Percentiles rank a stretch among this genome's conserved stretches.
Evolutionary conservation across 2,888 invertebrate genomes (phyloP).

Genomic region (Sarcophaga rosellei): DNA sequence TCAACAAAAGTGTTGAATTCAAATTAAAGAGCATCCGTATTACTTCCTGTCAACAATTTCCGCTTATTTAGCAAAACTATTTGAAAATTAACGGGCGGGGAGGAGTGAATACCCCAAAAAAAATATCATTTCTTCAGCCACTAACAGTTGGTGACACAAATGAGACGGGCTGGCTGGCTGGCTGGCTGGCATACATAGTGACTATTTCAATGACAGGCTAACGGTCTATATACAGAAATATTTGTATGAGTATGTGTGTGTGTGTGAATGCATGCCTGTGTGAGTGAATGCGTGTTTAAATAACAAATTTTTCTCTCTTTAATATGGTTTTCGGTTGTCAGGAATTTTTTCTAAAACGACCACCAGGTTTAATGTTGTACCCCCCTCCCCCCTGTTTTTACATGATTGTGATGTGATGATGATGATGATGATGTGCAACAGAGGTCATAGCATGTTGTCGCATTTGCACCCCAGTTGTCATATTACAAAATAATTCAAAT

Average conservation of each 20-base stretch:
- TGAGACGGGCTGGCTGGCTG: too few relatives aligned
- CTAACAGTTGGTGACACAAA: too few relatives aligned
- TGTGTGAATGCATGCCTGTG: too few relatives aligned
- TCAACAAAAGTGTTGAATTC: conserved; percentile 71
- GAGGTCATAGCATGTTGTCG: conserved; percentile 3
- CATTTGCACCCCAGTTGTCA: conserved; percentile 31
- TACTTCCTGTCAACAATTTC: conserved; percentile 79
- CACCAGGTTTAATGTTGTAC: too few relatives aligned
- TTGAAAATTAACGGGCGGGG: conserved; percentile 19
- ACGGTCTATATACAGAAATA: too few relatives aligned
- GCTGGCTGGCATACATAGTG: too few relatives aligned
- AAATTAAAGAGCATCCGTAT: conserved; percentile 78
- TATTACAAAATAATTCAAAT: conserved; percentile 21
- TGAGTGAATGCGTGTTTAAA: too few relatives aligned
- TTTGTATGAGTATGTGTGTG: neutral
- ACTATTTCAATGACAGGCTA: too few relatives aligned
- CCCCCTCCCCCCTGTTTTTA: neutral
- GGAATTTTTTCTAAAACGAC: too few relatives aligned
- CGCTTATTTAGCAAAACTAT: conserved; percentile 73
- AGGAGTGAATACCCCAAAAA: too few relatives aligned
- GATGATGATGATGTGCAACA: neutral
- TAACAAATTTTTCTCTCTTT: neutral
- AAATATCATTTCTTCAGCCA: too few relatives aligned
- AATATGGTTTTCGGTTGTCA: conserved; percentile 4
- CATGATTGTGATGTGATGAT: neutral